A percentile compares a stretch with the other conserved stretches of the same genome.
phyloP scores from a whole-genome alignment of 2,113 vertebrate species.

The Tenebrosternarchus preto region DNA sequence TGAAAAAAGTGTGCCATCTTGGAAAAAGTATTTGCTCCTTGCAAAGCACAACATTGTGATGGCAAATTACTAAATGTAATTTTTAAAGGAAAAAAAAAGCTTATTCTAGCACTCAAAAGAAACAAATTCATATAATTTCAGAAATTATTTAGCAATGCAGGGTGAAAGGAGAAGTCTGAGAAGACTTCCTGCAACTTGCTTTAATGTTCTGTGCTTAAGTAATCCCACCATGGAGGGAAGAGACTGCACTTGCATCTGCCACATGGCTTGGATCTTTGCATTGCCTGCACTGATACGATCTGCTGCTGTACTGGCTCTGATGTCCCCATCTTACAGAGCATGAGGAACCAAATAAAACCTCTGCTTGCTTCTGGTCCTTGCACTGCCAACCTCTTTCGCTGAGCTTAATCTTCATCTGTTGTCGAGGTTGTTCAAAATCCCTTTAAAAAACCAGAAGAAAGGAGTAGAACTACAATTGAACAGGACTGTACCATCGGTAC shows the following conservation, averaged over 20 bases:
- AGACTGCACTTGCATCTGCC: constrained; percentile 26
- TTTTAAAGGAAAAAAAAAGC: neutral
- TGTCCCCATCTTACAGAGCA: constrained; percentile 69
- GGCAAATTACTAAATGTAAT: neutral
- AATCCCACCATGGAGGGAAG: constrained; percentile 14
- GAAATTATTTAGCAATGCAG: no score
- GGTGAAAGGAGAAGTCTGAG: constrained; percentile 1
- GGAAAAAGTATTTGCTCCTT: neutral
- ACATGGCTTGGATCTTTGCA: constrained; percentile 31
- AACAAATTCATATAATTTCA: neutral
- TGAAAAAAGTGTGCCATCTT: neutral
- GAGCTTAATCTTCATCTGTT: constrained; percentile 45
- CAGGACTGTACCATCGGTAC: constrained; percentile 15
- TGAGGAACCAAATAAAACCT: constrained; percentile 81
- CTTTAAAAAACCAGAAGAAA: neutral
- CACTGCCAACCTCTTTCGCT: constrained; percentile 59
- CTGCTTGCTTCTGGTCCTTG: constrained; percentile 80
- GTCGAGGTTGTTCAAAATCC: constrained; percentile 6
- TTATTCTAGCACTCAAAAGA: neutral
- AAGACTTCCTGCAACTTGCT: neutral
- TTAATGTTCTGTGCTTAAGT: constrained; percentile 9
- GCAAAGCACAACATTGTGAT: neutral
- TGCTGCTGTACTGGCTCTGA: constrained; percentile 43
- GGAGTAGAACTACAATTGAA: constrained; percentile 16
- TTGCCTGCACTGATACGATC: constrained; percentile 15